phyloP scores from a whole-genome alignment of 2,797 vertebrate species.

The Coregonus sp. region DNA sequence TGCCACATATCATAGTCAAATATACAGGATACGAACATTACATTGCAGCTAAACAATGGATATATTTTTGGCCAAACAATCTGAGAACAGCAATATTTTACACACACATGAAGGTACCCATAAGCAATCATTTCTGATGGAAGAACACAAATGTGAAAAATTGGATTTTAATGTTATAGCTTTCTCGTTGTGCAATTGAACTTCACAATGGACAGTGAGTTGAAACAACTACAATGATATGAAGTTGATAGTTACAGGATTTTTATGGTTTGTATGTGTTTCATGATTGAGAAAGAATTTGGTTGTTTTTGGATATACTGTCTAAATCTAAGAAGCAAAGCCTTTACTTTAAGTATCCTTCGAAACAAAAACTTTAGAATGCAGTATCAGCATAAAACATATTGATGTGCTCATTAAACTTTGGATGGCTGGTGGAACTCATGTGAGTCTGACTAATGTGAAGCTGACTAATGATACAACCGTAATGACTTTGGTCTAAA shows the following conservation, averaged over 20 bases:
- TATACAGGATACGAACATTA: no score
- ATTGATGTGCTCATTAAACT: background rate
- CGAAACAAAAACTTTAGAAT: background rate
- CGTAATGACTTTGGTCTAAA: background rate
- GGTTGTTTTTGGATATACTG: background rate
- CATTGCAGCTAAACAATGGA: no score
- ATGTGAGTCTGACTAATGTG: background rate
- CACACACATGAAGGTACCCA: no score
- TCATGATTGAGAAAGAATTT: background rate
- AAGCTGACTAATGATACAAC: conserved; percentile 6
- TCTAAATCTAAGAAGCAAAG: background rate
- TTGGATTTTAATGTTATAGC: no score
- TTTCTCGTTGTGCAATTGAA: background rate
- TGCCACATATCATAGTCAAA: no score
- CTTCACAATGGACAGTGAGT: background rate
- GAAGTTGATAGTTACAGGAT: background rate
- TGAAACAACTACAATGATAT: background rate
- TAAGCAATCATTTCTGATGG: no score
- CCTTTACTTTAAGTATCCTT: background rate
- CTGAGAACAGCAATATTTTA: no score
- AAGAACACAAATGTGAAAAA: no score
- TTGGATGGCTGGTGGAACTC: conserved; percentile 1
- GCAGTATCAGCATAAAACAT: background rate
- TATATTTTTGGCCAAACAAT: no score
- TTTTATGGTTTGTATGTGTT: background rate